Conservation (phyloP, 2,113 vertebrate genomes). For the Chlorodrepanis virens region DNA sequence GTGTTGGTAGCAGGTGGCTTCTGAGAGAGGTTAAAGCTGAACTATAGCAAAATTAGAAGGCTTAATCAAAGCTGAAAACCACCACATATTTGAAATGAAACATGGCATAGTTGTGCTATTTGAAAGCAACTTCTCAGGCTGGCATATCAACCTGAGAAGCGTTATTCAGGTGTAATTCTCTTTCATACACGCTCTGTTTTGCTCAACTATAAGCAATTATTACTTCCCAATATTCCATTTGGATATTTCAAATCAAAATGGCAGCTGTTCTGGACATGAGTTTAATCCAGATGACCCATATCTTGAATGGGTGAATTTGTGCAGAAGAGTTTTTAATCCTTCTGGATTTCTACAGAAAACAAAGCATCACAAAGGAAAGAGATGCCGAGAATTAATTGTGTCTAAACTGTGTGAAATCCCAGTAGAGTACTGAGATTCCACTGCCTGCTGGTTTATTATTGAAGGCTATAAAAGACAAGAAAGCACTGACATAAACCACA, state of each 20-base stretch:
- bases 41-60: background rate
- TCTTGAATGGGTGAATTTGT: background rate
- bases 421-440: background rate
- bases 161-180: background rate
- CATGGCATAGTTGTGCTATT: background rate
- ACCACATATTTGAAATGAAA: background rate
- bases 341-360: background rate
- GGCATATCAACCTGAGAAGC: background rate
- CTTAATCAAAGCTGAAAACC: background rate
- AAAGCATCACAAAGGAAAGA: background rate
- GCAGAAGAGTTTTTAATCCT: background rate
- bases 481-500: background rate
- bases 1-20: background rate
- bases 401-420: background rate
- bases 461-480: background rate
- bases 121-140: background rate
- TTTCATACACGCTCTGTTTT: background rate
- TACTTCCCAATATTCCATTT: background rate
- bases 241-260: background rate
- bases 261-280: background rate
- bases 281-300: background rate
- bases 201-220: background rate
- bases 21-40: background rate
- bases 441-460: slow-evolving; percentile 3
- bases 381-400: background rate